Conservation (phyloP, 1,140 invertebrate species). For the Drosophila novamexicana region DNA sequence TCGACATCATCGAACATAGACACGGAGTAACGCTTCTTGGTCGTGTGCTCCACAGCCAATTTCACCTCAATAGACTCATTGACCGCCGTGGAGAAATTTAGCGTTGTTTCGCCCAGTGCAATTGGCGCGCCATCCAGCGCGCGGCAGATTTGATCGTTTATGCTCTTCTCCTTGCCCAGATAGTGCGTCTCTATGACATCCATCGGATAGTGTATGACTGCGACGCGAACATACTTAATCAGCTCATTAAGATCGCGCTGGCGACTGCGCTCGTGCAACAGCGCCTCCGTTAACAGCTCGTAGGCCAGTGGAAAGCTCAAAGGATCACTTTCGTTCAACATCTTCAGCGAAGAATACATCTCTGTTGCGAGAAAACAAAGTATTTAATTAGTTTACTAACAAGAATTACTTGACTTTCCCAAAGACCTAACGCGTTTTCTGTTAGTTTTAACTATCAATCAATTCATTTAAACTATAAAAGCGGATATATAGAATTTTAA, state of each 20-base stretch:
- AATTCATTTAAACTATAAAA: no score
- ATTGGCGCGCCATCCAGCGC: conserved; percentile 54
- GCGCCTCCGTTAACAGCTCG: conserved; percentile 61
- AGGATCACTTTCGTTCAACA: conserved; percentile 64
- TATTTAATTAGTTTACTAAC: no score
- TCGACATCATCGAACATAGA: conserved; percentile 79
- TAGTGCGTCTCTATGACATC: conserved; percentile 63
- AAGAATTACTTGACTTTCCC: no score
- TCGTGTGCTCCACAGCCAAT: conserved; percentile 1
- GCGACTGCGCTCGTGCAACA: conserved; percentile 39
- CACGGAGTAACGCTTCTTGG: conserved; percentile 70
- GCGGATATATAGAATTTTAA: no score
- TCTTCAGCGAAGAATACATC: conserved; percentile 41
- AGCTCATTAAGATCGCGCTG: conserved; percentile 62
- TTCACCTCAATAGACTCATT: conserved; percentile 62
- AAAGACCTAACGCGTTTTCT: no score
- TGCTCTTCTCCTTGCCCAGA: conserved; percentile 39
- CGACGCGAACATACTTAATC: conserved; percentile 68
- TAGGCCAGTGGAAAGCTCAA: conserved; percentile 71
- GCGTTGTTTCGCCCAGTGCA: conserved; percentile 55
- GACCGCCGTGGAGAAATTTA: conserved; percentile 67
- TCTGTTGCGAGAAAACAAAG: conserved; percentile 15
- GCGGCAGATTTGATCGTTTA: conserved; percentile 70
- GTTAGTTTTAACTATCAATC: no score
- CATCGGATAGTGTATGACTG: conserved; percentile 54